A percentile compares a stretch with the other conserved stretches of the same genome.
Conservation (phyloP, 2,888 invertebrate species). For the Parnassius smintheus region DNA sequence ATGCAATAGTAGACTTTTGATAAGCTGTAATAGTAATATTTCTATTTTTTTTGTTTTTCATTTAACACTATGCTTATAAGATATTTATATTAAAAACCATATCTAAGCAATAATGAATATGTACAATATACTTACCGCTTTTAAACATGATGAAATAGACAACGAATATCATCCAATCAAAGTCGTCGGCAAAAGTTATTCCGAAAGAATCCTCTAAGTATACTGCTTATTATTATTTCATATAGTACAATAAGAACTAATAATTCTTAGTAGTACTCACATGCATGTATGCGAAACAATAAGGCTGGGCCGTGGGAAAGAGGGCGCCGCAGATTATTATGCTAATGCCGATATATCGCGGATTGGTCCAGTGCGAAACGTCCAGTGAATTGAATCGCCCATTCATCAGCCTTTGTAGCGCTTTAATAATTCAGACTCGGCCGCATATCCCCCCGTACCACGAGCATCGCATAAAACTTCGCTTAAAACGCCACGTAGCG, state of each 20-base stretch:
- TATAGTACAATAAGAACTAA: constrained; percentile 36
- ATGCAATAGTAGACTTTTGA: too few species aligned
- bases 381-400: constrained; percentile 47
- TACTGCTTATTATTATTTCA: constrained; percentile 21
- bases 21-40: too few species aligned
- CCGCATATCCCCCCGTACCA: constrained; percentile 42
- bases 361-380: constrained; percentile 52
- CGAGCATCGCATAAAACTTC: constrained; percentile 12
- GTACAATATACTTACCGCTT: too few species aligned
- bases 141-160: too few species aligned
- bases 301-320: constrained; percentile 59
- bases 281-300: constrained; percentile 43
- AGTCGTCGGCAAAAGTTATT: neutral
- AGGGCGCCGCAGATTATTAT: constrained; percentile 61
- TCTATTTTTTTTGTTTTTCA: too few species aligned
- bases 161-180: too few species aligned
- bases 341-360: constrained; percentile 66
- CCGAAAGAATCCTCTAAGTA: constrained; percentile 13
- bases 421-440: constrained; percentile 65
- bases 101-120: too few species aligned
- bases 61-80: too few species aligned
- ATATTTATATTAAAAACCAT: too few species aligned
- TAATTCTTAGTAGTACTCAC: constrained; percentile 36
- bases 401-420: constrained; percentile 58
- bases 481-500: neutral